Evolutionary conservation across 2,113 vertebrate species (phyloP), one percentile per base, ranked within the genome.

Genomic region (Puffinus mauretanicus): DNA sequence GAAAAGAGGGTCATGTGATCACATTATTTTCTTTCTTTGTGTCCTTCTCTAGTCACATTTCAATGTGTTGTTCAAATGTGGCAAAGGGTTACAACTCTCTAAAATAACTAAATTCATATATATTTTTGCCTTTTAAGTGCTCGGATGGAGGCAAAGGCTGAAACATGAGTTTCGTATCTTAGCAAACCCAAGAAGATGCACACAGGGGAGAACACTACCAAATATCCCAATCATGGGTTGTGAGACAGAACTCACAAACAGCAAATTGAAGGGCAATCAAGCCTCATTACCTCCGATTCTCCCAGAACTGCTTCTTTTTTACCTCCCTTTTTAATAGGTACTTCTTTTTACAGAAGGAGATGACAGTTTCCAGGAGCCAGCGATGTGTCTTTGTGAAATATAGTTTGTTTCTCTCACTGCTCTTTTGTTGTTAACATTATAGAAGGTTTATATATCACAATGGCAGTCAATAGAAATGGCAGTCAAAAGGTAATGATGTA

Each of bases 401-500:
- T 6, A 46, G 64, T 86, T 92, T 94, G 66, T 85, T 95, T 92
- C 91, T 78, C 25, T 36, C 67, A 72, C n/a, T 58, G 51, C 12
- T 90, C 20, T 88, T 91, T 88, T 29, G 62, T 78, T 88, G 58
- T 60, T 94, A 80, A 58, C 55, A 30, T 88, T 78, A 88, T 42
- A 78, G n/a, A 88, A 81, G 80, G 80, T 91, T 86, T 88, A 78
- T 92, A 58, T 64, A 71, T 86, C 86, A 92, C 91, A 91, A 66
- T 78, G n/a, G 26, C 47, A 85, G 54, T 80, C 47, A 78, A 78
- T 66, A 95, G 91, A 91, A 88, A 78, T 11, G 38, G 27, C 58
- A 95, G 32, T 86, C 84, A 88, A 92, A 95, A 90, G 66, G 66
- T 85, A 96, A 86, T 61, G 34, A 86, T 91, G 54, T 86, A 90